Percentiles rank a stretch among this genome's conserved stretches.
Conservation (phyloP, 2,797 vertebrate genomes). For the Sebastes taczanowskii region DNA sequence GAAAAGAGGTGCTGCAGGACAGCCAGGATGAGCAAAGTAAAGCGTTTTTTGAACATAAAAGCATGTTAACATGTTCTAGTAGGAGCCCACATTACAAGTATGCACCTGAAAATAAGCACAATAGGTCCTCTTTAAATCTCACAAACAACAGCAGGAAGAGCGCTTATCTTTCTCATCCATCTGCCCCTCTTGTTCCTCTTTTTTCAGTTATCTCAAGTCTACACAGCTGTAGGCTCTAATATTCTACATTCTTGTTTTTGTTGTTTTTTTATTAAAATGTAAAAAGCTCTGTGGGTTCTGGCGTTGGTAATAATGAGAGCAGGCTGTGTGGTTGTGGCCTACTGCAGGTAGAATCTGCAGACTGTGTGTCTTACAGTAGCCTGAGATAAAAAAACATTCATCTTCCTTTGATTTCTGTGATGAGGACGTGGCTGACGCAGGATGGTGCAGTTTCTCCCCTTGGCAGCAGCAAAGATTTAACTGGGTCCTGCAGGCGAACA, state of each 20-base stretch:
- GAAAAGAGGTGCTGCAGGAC: too few relatives aligned
- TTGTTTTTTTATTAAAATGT: background rate
- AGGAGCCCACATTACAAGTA: too few relatives aligned
- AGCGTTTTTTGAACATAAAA: too few relatives aligned
- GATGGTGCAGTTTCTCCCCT: conserved; percentile 16
- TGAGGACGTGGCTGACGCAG: conserved; percentile 20
- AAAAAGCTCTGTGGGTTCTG: background rate
- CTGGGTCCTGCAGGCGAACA: conserved; percentile 33
- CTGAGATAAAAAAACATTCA: conserved; percentile 27
- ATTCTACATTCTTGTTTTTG: background rate
- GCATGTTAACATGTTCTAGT: too few relatives aligned
- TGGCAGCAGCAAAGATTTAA: conserved; percentile 37
- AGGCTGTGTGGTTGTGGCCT: background rate
- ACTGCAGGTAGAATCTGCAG: conserved; percentile 1
- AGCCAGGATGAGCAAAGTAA: too few relatives aligned
- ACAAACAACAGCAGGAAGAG: background rate
- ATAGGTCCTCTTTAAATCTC: background rate
- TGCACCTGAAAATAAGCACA: too few relatives aligned
- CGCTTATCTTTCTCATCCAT: background rate
- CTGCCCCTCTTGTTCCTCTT: background rate
- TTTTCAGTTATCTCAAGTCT: background rate
- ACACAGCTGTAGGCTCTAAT: background rate
- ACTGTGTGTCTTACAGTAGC: conserved; percentile 7
- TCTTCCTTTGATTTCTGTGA: conserved; percentile 40
- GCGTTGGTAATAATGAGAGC: background rate